Evolutionary conservation across 2,113 vertebrate species (phyloP), one percentile per base, ranked within the genome.

Genomic region (Tetrao urogallus): DNA sequence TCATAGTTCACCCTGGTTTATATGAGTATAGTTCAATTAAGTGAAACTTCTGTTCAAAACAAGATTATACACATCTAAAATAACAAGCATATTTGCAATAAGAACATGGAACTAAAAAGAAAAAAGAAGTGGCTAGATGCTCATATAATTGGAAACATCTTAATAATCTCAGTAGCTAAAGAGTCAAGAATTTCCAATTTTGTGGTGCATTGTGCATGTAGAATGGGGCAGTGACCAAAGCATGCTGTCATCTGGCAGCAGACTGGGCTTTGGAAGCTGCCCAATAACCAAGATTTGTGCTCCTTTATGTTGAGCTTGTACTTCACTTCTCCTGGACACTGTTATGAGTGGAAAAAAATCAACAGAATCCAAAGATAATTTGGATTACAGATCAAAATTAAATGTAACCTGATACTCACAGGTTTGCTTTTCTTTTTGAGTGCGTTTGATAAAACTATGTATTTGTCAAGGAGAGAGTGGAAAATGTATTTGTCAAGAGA

Each of bases 161-260:
- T 8, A 8, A 72, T 73, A 67, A 54, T 81, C 22, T 64, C 24
- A 24, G 32, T 13, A 77, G 14, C 21, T 36, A 58, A 27, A 32
- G 15, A 40, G 15, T 8, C 7, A 81, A 3, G 1, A 71, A 58
- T 45, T 78, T 70, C 27, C 22, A 54, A 8, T 60, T 91, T 47
- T 66, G 18, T 45, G 14, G 4, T 14, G 30, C 43, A 28, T 0
- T n/a, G 13, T 15, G 13, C 11, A 57, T 7, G 2, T 77, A 19
- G 48, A 85, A 38, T 7, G 6, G 28, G 12, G 3, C 3, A 25
- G 17, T 76, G 42, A 64, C 13, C 8, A 75, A 77, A 82, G 43
- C 7, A 24, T 42, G 3, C 6, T 57, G 10, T 58, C 0, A 3
- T 56, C n/a, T 91, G 1, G 0, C 13, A 69, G 10, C 15, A 75